Evolutionary conservation across 2,888 invertebrate genomes (phyloP), one percentile per base, ranked within the genome.

Genomic region (Cosmia pyralina): DNA sequence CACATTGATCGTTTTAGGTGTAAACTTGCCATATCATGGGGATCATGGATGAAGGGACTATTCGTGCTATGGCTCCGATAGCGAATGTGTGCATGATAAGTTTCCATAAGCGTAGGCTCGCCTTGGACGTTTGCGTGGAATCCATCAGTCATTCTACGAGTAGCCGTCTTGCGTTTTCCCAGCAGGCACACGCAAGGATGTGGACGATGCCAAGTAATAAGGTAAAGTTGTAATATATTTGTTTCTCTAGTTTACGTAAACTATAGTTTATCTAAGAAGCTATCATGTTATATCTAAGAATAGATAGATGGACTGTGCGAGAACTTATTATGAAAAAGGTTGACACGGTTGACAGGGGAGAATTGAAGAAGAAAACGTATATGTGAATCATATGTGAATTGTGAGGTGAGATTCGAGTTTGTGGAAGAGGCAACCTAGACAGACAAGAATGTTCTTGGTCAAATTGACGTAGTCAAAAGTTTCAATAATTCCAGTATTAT

Each of bases 21-120:
- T 50, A 38, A 44, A 28, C 50, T 46, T 50, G 65, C 50, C 38
- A 41, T 34, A 75, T 60, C 4, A 52, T 46, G 22, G 28, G 41
- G 46, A 79, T 80, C 74, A 63, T 73, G 34, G 74, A 50, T 60
- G 66, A 62, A 57, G 55, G 44, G 66, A 50, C 34, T n/a, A 19
- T 53, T 60, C 53, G 55, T 65, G 60, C 8, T 55, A 65, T 65
- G 28, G 64, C 50, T 48, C 41, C 58, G 52, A 62, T 79, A 72
- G 50, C 17, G n/a, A 59, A 58, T 58, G 53, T 28, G 59, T 66
- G 75, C 75, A 75, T 75, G 60, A 75, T 65, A 34, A 41, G 81
- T 34, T 48, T 52, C 50, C 50, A 44, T 60, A 65, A 74, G 34
- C 55, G 44, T 74, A 57, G n/a, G n/a, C 28, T 63, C 15, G 17